Evolutionary conservation across 2,797 vertebrate genomes (phyloP), one percentile per base, ranked within the genome.

Genomic region (Siniperca scherzeri): DNA sequence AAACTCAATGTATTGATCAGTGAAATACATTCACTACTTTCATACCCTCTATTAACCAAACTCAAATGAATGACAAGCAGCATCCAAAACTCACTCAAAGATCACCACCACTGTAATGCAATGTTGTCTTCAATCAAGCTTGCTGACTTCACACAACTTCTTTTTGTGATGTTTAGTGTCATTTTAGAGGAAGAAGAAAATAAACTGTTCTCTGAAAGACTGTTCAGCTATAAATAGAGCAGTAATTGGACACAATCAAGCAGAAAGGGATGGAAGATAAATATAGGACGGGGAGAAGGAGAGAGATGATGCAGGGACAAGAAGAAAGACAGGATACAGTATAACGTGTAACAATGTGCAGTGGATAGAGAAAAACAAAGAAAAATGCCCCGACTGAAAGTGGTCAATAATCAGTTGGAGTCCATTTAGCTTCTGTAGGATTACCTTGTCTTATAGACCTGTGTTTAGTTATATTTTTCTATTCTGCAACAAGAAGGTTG

Each of bases 211-310:
- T 44, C 52, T 57, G 17, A 27, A 44, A 30, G 71, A 59, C 17
- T 27, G 36, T 17, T 25, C 38, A 2, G 40, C 61, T 56, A 56
- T 57, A 76, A 67, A 77, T 61, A 71, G 44, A 59, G 9, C 30
- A 6, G 75, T 74, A 83, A 83, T 59, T 83, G 66, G 60, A 75
- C 19, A 76, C 77, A 75, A 70, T 79, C 33, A 56, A 67, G 77
- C 17, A 44, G 42, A 59, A 78, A 75, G 53, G 4, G 70, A 42
- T 25, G 40, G 61, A 10, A 40, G 61, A 76, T 64, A 67, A 62
- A 73, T 44, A 42, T 10, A 68, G 65, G 27, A 44, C 30, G 16
- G 25, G n/a, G 30, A 22, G 25, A 10, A 22, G 19, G 2, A n/a
- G 52, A 19, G 19, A 50, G 42, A 52, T 13, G 52, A 30, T 21